Percentiles rank a stretch among this genome's conserved stretches.
phyloP scores from a whole-genome alignment of 2,797 vertebrate species.

The Naso thynnoides region DNA sequence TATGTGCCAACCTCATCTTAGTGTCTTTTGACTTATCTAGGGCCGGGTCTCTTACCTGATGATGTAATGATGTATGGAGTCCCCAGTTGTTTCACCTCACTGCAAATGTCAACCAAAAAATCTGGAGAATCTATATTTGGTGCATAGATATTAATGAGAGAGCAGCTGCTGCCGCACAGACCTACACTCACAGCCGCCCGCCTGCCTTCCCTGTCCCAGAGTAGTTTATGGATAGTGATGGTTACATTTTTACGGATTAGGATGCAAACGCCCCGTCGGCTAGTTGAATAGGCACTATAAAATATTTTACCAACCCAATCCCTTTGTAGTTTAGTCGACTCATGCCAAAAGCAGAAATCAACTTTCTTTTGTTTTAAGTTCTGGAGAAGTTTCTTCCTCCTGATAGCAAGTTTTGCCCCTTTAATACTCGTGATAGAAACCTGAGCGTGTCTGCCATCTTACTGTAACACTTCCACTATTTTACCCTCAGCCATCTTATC shows the following conservation, averaged over 20 bases:
- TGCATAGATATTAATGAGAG: conserved; percentile 11
- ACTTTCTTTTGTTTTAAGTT: not conserved
- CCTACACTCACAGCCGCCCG: not conserved
- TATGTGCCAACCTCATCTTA: not conserved
- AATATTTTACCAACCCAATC: conserved; percentile 22
- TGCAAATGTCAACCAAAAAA: not conserved
- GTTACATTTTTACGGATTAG: not conserved
- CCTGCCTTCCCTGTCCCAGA: not conserved
- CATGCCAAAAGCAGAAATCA: not conserved
- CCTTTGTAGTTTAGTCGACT: conserved; percentile 5
- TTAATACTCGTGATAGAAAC: too few species aligned
- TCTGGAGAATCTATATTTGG: not conserved
- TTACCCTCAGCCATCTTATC: not conserved
- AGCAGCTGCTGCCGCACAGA: not conserved
- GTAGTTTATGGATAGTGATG: not conserved
- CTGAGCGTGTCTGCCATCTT: not conserved
- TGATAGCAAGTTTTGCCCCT: too few species aligned
- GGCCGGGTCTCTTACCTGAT: not conserved
- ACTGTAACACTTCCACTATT: not conserved
- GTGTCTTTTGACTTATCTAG: not conserved
- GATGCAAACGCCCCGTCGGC: not conserved
- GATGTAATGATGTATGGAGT: not conserved
- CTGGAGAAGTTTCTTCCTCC: too few species aligned
- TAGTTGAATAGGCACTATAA: conserved; percentile 4
- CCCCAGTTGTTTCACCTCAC: not conserved